Evolutionary conservation across 2,888 invertebrate genomes (phyloP).

Genomic region (Drosophila limbata): DNA sequence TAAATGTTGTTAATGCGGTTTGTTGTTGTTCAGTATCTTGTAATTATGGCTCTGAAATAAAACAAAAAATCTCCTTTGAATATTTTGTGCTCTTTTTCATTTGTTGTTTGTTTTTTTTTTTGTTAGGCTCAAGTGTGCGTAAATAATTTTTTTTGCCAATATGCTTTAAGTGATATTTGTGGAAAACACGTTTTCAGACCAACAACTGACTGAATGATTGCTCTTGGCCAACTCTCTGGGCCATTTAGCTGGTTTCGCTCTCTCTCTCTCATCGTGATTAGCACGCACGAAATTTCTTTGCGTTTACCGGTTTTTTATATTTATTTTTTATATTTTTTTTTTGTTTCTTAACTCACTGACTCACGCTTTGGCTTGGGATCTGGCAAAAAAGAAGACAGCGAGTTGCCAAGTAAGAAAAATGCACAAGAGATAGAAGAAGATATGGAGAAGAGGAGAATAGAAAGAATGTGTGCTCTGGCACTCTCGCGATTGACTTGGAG

Average conservation of each 20-base stretch:
- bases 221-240: conserved; percentile 34
- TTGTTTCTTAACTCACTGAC: conserved; percentile 43
- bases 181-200: conserved; percentile 61
- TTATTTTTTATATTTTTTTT: conserved; percentile 26
- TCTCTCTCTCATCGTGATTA: conserved; percentile 47
- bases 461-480: conserved; percentile 25
- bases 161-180: conserved; percentile 19
- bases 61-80: conserved; percentile 60
- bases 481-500: conserved; percentile 52
- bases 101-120: conserved; percentile 2
- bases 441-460: conserved; percentile 3
- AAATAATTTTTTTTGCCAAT: conserved; percentile 42
- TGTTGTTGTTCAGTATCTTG: conserved; percentile 53
- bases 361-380: conserved; percentile 56
- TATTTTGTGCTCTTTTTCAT: conserved; percentile 53
- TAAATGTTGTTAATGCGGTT: conserved; percentile 39
- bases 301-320: conserved; percentile 69
- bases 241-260: conserved; percentile 30
- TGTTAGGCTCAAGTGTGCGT: conserved; percentile 32
- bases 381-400: conserved; percentile 57
- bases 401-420: conserved; percentile 51
- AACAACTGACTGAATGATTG: conserved; percentile 37
- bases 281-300: conserved; percentile 71
- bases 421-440: conserved; percentile 21
- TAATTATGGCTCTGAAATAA: conserved; percentile 75